Base-by-base conservation (phyloP, 2,113 vertebrate genomes). In the Nibea coibor region DNA sequence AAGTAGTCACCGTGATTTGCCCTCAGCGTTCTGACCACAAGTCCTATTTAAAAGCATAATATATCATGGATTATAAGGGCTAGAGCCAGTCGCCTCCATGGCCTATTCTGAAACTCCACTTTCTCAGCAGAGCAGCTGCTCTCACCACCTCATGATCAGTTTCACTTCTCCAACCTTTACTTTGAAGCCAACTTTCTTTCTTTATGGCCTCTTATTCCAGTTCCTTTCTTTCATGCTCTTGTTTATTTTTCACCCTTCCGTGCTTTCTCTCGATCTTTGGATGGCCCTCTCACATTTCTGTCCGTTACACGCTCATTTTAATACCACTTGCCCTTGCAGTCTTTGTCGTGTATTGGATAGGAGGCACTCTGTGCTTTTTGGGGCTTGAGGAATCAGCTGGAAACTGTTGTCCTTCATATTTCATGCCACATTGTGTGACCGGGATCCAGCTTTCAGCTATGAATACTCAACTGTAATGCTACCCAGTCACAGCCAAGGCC, bases 1-100 rank as follows among this genome's bases (percentile, higher is more conserved):
- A 80, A 71, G 53, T 28, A 26, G 15, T 64, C 71, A 14, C 67
- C 5, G 20, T 31, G 31, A 71, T 83, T 54, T 78, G 53, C 75
- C 48, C 54, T 70, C 64, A 59, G 16, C 83, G 58, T 65, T 83
- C 35, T 72, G 70, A 70, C 61, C 47, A 70, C 53, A 72, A 72
- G 65, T 64, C 80, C 77, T 81, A 81, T 88, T 87, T 87, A 78
- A 86, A 78, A 76, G 65, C 65, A 19, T 77, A 17, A 77, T 84
- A 77, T 61, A 78, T 90, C 76, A 84, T 79, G 70, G 72, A 74
- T 78, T 64, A 57, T 80, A 88, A 64, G 64, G 67, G 62, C 64
- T 67, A 72, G 79, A 81, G 84, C 51, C 75, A 68, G 68, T 59
- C 57, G 78, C 76, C 20, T 75, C 69, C 4, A 14, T 45, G 75